Evolutionary conservation across 2,888 invertebrate species (phyloP).

Genomic region (Apamea monoglypha): DNA sequence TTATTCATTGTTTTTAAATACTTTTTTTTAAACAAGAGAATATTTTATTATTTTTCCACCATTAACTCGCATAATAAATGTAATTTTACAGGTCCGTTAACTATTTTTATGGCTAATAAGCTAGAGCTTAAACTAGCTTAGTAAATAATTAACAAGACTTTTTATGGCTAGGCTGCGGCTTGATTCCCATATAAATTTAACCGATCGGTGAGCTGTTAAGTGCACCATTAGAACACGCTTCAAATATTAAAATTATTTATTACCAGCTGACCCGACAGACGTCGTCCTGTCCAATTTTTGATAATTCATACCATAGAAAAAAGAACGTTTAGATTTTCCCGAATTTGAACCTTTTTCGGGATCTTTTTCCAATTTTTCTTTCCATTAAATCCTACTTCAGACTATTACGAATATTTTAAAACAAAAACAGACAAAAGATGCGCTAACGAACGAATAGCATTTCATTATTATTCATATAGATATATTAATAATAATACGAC

Average conservation of each 20-base stretch:
- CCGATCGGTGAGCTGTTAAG: neutral
- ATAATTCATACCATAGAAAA: too few species aligned
- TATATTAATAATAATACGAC: neutral
- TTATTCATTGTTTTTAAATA: neutral
- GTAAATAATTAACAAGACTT: slow-evolving; percentile 27
- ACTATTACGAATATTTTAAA: too few species aligned
- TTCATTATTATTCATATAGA: neutral
- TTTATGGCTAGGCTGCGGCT: slow-evolving; percentile 11
- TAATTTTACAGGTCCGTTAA: slow-evolving; percentile 3
- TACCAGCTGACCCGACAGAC: neutral
- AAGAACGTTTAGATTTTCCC: too few species aligned
- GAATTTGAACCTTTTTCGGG: too few species aligned
- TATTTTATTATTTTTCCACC: neutral
- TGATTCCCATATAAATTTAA: neutral
- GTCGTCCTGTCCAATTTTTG: too few species aligned
- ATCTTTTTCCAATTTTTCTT: too few species aligned
- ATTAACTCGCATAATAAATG: slow-evolving; percentile 23
- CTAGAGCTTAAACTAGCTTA: neutral
- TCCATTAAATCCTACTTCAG: too few species aligned
- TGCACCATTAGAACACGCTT: neutral
- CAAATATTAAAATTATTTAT: neutral
- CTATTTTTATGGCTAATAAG: slow-evolving; percentile 27
- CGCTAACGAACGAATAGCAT: too few species aligned
- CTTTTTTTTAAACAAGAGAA: neutral
- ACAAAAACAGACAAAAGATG: too few species aligned